Base-by-base conservation (phyloP, 2,888 invertebrate species). In the Belgica antarctica region DNA sequence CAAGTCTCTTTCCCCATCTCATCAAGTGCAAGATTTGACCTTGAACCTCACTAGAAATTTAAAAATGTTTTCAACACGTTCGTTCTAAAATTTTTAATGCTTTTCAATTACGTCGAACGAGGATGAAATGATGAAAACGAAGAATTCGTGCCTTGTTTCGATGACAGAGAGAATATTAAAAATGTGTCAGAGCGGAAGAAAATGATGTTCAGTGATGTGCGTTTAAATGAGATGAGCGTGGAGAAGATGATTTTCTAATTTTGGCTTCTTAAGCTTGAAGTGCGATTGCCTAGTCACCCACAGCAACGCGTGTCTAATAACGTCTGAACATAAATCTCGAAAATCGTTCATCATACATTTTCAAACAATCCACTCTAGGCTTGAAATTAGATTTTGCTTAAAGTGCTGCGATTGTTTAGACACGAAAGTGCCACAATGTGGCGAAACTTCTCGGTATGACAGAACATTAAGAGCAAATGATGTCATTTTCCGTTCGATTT, bases 341-440 rank as follows among this genome's bases (percentile, higher is more conserved):
- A 52, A 52, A 52, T 52, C 52, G 22, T 52, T 52, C 52, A 52
- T 52, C 52, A 52, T 12, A 52, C 22, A 52, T 52, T 41, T 46
- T 52, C 52, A 52, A 17, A 52, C n/a, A 41, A 10, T 15, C 3
- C 5, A 41, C 41, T 5, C 41, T 5, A 41, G 10, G 2, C 15
- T 41, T 5, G 41, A 41, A 41, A 41, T n/a, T n/a, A n/a, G n/a
- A n/a, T n/a, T n/a, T n/a, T n/a, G n/a, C n/a, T n/a, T n/a, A n/a
- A n/a, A n/a, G n/a, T n/a, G n/a, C n/a, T n/a, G n/a, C 3, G 41
- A 41, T n/a, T 41, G 41, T 41, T 41, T 41, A 41, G n/a, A n/a
- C n/a, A n/a, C 41, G 41, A 12, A 41, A 41, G 15, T 8, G 22
- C 19, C 22, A 52, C 52, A 52, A 52, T 52, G 52, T 52, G n/a